These are phyloP conservation scores for Caenorhabditis remanei DNA, from an alignment of 1,140 invertebrate genomes.

Conservation along the genomic window DNA sequence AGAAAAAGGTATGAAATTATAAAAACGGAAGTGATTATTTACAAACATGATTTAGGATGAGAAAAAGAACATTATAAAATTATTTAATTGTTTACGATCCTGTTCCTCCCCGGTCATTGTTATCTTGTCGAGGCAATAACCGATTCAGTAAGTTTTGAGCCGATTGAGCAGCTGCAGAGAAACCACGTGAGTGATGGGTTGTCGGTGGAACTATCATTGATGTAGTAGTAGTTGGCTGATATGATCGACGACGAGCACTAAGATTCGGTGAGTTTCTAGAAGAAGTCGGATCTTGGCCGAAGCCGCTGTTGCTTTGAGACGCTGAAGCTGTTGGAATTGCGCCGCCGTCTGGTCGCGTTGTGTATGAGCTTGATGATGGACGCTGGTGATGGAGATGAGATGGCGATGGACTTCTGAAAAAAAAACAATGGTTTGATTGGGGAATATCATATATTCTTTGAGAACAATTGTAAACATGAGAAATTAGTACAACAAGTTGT, in stretches of 20 bases:
- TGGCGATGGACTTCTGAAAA: slow-evolving; percentile 47
- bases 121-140: not conserved
- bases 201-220: slow-evolving; percentile 47
- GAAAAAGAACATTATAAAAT: not conserved
- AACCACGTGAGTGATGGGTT: slow-evolving; percentile 8
- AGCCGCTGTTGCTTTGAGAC: slow-evolving; percentile 33
- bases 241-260: slow-evolving; percentile 22
- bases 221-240: slow-evolving; percentile 23
- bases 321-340: slow-evolving; percentile 18
- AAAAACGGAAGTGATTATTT: slow-evolving; percentile 30
- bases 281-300: slow-evolving; percentile 43
- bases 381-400: slow-evolving; percentile 34
- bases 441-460: too few relatives aligned
- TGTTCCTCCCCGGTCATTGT: slow-evolving; percentile 3
- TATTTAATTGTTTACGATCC: not conserved
- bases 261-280: slow-evolving; percentile 28
- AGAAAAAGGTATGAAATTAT: not conserved
- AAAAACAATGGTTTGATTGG: not conserved
- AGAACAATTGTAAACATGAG: too few relatives aligned
- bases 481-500: too few relatives aligned
- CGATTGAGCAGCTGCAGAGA: slow-evolving; percentile 19
- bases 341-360: slow-evolving; percentile 24
- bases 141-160: slow-evolving; percentile 34
- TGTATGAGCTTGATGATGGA: slow-evolving; percentile 32
- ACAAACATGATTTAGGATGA: slow-evolving; percentile 45